Percentiles rank a stretch among this genome's conserved stretches.
These are phyloP conservation scores for Cephus rjabovi DNA, from an alignment of 2,888 invertebrate species.

Conservation along the genomic window DNA sequence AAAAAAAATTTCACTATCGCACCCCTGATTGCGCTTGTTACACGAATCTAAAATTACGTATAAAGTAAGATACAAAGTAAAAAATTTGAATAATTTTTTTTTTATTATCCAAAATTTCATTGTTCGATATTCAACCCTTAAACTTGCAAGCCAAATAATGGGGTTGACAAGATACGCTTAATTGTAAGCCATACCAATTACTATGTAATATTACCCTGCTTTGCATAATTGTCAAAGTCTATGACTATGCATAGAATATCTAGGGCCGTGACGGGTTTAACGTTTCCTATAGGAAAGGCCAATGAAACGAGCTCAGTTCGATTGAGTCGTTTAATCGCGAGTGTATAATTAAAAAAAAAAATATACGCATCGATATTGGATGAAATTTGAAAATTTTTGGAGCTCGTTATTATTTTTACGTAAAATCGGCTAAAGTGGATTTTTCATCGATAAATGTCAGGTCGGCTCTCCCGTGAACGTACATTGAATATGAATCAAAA, in stretches of 20 bases:
- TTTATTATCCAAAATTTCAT: not conserved
- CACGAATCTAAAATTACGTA: not conserved
- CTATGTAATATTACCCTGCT: not conserved
- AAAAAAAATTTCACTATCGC: not conserved
- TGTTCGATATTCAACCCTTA: not conserved
- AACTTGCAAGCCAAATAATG: not conserved
- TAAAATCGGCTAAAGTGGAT: not conserved
- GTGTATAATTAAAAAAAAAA: not conserved
- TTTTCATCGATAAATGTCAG: not conserved
- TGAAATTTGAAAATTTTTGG: no score
- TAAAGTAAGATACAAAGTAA: not conserved
- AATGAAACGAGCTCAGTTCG: not conserved
- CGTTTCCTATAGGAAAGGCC: not conserved
- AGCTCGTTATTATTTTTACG: not conserved
- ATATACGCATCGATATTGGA: not conserved
- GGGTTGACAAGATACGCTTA: not conserved
- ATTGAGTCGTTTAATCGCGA: not conserved
- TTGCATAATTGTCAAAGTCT: not conserved
- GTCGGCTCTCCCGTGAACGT: no score
- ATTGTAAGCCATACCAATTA: not conserved
- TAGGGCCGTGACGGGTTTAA: not conserved
- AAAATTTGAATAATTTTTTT: not conserved
- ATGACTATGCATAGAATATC: slow-evolving; percentile 6
- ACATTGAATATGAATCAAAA: no score
- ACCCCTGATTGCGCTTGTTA: not conserved